These are phyloP conservation scores for Bufo bufo DNA, from an alignment of 2,113 vertebrate genomes.

Conservation along the genomic window DNA sequence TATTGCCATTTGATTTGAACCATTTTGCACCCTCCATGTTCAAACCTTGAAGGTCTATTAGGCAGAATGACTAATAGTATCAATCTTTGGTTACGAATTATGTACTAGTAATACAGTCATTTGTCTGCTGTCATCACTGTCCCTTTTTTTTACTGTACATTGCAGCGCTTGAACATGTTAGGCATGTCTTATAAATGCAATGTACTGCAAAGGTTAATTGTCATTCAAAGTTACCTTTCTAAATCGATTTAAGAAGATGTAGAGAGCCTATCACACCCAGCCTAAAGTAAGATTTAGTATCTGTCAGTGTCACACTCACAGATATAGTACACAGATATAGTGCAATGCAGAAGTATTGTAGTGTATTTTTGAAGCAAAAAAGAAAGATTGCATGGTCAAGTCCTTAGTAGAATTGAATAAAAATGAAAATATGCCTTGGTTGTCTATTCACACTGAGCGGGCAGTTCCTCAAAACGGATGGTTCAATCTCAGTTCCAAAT, in stretches of 20 bases:
- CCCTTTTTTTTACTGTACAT: conserved; percentile 2
- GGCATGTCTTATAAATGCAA: conserved; percentile 21
- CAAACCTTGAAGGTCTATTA: neutral
- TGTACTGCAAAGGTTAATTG: neutral
- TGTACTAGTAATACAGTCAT: neutral
- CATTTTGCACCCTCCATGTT: conserved; percentile 4
- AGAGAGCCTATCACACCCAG: no score
- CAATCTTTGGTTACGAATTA: conserved; percentile 2
- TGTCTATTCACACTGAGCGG: no score
- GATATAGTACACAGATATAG: no score
- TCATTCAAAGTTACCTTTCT: neutral
- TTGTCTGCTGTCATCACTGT: neutral
- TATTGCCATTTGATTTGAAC: neutral
- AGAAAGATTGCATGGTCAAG: no score
- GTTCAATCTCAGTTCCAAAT: no score
- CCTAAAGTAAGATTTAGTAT: no score
- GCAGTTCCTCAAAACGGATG: no score
- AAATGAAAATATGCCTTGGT: no score
- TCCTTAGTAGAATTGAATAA: no score
- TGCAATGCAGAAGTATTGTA: no score
- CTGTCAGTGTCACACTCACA: no score
- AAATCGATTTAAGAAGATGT: neutral
- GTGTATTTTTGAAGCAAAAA: no score
- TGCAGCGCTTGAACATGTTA: conserved; percentile 10
- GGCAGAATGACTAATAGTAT: conserved; percentile 36